Percentiles rank a stretch among this genome's conserved stretches.
Conservation (phyloP, 2,888 invertebrate genomes). For the Drosophila setosimentum region DNA sequence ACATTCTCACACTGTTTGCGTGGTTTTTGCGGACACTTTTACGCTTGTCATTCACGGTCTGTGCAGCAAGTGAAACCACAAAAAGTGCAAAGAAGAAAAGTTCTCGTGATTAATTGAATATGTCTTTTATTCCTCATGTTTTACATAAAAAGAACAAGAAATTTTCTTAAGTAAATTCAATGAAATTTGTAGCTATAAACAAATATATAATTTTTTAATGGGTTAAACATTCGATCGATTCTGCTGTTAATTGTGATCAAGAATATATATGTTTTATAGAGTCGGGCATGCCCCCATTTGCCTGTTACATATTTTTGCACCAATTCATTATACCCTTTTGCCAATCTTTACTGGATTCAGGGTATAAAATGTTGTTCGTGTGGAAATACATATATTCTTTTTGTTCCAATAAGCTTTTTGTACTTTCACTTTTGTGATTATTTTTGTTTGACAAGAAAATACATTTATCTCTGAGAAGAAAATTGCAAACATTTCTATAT, state of each 20-base stretch:
- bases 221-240: background rate
- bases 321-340: background rate
- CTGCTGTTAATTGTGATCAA: background rate
- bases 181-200: no score
- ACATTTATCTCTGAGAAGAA: background rate
- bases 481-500: background rate
- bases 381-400: slow-evolving; percentile 7
- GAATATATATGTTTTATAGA: background rate
- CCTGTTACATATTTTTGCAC: background rate
- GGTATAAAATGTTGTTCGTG: background rate
- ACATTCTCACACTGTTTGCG: slow-evolving; percentile 4
- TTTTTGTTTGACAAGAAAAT: slow-evolving; percentile 13
- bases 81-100: slow-evolving; percentile 10
- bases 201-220: background rate
- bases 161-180: background rate
- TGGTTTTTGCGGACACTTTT: slow-evolving; percentile 34
- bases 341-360: background rate
- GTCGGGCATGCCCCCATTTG: background rate
- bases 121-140: slow-evolving; percentile 18
- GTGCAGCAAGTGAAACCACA: slow-evolving; percentile 11
- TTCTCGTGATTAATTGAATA: slow-evolving; percentile 53
- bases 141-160: background rate
- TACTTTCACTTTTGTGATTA: slow-evolving; percentile 12
- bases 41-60: slow-evolving; percentile 42
- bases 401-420: slow-evolving; percentile 1